Percentiles rank a stretch among this genome's conserved stretches.
These are phyloP conservation scores for Empidonax traillii DNA, from an alignment of 2,113 vertebrate species.

Conservation along the genomic window DNA sequence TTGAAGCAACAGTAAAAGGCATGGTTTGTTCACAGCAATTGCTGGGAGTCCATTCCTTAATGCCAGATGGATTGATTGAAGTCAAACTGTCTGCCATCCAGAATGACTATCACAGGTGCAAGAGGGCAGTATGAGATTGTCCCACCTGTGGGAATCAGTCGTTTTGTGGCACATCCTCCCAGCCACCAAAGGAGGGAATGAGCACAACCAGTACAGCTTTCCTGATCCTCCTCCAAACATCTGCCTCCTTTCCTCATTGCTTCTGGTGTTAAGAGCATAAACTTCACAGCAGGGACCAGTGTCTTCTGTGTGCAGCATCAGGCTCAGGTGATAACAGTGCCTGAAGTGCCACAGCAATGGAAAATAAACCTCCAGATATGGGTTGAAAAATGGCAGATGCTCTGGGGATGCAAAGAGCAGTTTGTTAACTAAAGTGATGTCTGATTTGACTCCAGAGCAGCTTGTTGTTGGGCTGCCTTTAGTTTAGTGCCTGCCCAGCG, in stretches of 20 bases:
- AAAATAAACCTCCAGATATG: not conserved
- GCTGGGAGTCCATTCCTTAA: not conserved
- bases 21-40: slow-evolving; percentile 2
- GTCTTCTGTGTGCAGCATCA: not conserved
- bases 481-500: not conserved
- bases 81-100: not conserved
- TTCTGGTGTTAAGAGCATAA: not conserved
- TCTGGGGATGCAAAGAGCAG: not conserved
- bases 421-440: not conserved
- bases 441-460: not conserved
- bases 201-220: not conserved
- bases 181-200: not conserved
- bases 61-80: not conserved
- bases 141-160: not conserved
- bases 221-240: not conserved
- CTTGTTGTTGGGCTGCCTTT: not conserved
- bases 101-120: not conserved
- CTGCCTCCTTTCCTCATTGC: not conserved
- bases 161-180: not conserved
- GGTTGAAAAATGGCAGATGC: not conserved
- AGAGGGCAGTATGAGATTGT: not conserved
- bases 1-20: not conserved
- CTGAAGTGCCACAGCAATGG: not conserved
- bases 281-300: not conserved
- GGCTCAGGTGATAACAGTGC: not conserved